These are phyloP conservation scores for Hofmannophila pseudospretella DNA, from an alignment of 2,888 invertebrate species.

Conservation along the genomic window DNA sequence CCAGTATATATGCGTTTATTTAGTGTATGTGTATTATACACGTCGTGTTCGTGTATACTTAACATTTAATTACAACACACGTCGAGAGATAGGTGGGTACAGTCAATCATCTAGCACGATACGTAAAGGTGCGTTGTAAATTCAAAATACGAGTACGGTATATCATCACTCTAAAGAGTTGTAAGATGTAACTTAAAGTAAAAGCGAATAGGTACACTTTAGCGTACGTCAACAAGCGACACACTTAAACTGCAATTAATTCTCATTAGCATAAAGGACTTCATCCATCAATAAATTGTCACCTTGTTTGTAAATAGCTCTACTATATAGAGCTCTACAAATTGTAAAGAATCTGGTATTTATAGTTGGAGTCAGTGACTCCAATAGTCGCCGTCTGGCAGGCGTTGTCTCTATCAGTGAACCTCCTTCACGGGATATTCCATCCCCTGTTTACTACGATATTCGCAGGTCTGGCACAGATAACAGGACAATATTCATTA, in stretches of 20 bases:
- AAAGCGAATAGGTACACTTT: no score
- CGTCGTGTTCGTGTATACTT: no score
- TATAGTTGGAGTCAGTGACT: slow-evolving; percentile 57
- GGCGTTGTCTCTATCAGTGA: slow-evolving; percentile 28
- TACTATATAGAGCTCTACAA: slow-evolving; percentile 44
- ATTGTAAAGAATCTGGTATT: slow-evolving; percentile 44
- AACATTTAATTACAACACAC: no score
- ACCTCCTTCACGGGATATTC: slow-evolving; percentile 37
- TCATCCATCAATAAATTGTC: slow-evolving; percentile 58
- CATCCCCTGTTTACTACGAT: slow-evolving; percentile 20
- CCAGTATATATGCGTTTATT: no score
- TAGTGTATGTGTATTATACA: no score
- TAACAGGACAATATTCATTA: slow-evolving; percentile 17
- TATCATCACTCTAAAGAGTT: no score
- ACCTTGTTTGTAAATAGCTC: slow-evolving; percentile 57
- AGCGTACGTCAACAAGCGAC: slow-evolving; percentile 25
- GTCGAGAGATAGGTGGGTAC: no score
- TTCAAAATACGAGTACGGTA: no score
- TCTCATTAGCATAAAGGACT: slow-evolving; percentile 49
- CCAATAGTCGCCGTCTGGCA: slow-evolving; percentile 21
- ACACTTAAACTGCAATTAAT: slow-evolving; percentile 57
- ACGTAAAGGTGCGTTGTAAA: no score
- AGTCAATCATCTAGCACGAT: no score
- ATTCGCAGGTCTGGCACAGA: slow-evolving; percentile 5
- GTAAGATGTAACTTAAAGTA: no score